Percentiles rank a stretch among this genome's conserved stretches.
Evolutionary conservation across 2,113 vertebrate genomes (phyloP).

Genomic region (Turnix velox): DNA sequence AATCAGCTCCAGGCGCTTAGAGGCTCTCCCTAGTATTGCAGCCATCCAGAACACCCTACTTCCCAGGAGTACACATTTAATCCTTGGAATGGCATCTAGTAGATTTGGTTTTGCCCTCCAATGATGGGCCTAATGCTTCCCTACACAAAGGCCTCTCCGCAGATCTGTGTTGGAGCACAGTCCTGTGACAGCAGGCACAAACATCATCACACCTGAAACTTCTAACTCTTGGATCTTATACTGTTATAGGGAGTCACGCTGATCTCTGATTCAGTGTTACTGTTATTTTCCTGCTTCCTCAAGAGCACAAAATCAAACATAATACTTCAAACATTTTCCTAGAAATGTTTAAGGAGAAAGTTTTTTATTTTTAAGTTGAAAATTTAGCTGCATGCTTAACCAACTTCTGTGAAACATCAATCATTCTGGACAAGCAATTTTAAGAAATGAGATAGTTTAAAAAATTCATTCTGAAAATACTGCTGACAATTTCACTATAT

Average conservation of each 20-base stretch:
- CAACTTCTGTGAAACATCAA: conserved; percentile 33
- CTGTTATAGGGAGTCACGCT: background rate
- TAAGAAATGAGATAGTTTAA: conserved; percentile 37
- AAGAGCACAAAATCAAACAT: background rate
- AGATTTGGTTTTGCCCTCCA: background rate
- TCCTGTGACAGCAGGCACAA: background rate
- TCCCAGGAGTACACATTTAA: background rate
- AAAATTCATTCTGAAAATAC: conserved; percentile 60
- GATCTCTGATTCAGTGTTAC: background rate
- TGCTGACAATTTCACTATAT: conserved; percentile 66
- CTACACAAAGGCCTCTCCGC: background rate
- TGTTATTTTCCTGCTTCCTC: background rate
- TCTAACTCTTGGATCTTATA: background rate
- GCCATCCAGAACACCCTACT: background rate
- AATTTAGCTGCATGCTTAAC: conserved; percentile 38
- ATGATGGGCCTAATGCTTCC: background rate
- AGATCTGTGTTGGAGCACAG: background rate
- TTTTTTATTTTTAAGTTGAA: conserved; percentile 31
- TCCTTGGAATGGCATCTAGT: background rate
- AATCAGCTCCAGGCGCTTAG: no score
- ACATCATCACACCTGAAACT: background rate
- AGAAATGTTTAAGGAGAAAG: conserved; percentile 30
- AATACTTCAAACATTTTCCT: conserved; percentile 10
- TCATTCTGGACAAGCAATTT: conserved; percentile 43
- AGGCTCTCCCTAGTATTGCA: no score